Conservation (phyloP, 2,113 vertebrate genomes). For the Capricornis sumatraensis region DNA sequence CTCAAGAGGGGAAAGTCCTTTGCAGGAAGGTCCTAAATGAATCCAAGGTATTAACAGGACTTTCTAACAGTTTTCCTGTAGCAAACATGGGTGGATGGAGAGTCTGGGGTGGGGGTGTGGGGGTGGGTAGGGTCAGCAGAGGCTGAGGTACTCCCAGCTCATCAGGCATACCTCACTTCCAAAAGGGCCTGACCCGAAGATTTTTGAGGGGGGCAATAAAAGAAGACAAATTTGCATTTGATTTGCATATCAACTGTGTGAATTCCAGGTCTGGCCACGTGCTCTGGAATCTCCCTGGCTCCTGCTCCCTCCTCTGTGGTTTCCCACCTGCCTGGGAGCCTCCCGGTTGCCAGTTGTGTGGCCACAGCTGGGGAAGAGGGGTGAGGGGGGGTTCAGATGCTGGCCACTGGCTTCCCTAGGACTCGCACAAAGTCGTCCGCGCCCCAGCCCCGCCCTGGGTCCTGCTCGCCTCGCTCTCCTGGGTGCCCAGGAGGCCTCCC, state of each 20-base stretch:
- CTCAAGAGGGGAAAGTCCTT: slow-evolving; percentile 55
- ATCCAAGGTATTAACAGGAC: not conserved
- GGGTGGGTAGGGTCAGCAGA: not conserved
- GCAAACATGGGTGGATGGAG: not conserved
- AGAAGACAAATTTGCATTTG: not conserved
- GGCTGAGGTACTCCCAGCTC: not conserved
- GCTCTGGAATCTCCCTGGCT: slow-evolving; percentile 68
- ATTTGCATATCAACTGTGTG: slow-evolving; percentile 60
- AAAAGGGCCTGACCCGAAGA: not conserved
- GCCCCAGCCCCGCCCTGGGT: not conserved
- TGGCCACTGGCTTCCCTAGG: slow-evolving; percentile 11
- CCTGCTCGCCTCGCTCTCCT: not conserved
- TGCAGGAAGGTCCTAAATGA: slow-evolving; percentile 7
- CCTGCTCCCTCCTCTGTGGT: slow-evolving; percentile 44
- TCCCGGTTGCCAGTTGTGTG: slow-evolving; percentile 48
- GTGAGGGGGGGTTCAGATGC: not conserved
- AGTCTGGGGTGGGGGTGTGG: rapidly evolving
- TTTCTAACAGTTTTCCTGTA: not conserved
- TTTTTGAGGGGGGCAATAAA: not conserved
- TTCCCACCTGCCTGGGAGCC: slow-evolving; percentile 55
- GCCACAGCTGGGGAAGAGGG: slow-evolving; percentile 34
- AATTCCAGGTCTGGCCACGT: not conserved
- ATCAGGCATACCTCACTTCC: rapidly evolving
- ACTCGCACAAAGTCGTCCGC: not conserved
- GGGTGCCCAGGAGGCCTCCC: not conserved